Evolutionary conservation across 2,797 vertebrate species (phyloP), one percentile per base, ranked within the genome.

Genomic region (Danio jaintianensis): DNA sequence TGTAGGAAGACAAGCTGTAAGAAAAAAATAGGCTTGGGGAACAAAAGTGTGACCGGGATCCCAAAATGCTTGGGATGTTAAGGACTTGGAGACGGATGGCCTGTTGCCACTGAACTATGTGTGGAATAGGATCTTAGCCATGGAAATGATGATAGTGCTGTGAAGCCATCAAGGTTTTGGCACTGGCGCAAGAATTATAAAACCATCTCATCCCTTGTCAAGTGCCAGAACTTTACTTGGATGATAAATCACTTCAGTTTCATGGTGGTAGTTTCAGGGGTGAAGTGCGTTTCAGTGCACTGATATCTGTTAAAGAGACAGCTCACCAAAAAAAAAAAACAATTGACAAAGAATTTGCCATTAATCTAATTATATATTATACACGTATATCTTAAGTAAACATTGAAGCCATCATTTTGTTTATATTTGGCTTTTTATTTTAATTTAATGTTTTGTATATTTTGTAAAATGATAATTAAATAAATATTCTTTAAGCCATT

Each of bases 161-260:
- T 81, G 82, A 90, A 87, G 87, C 84, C 78, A 74, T 56, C 77
- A 83, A 76, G 78, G 84, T 84, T 81, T 92, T 91, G 89, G 92
- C 90, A 87, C 73, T 40, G 78, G 64, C 52, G 20, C 58, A 72
- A 10, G 66, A 73, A 85, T 80, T 20, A 66, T 88, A 84, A 87
- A 86, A 29, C 1, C 85, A 75, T 73, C 77, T 59, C 66, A 70
- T 80, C 83, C 77, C 69, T 81, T 85, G 77, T 84, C 84, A 86
- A 88, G 88, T 82, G 79, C 84, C 86, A 84, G 82, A 79, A 86
- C 82, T 89, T 88, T 89, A 89, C 87, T 83, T 79, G 73, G 85
- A 88, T 56, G 68, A 90, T 91, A 91, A 92, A 93, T 93, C 88
- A 90, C 87, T 88, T 86, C 81, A 81, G 87, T 89, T 91, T 91